A percentile compares a stretch with the other conserved stretches of the same genome.
These are phyloP conservation scores for Sitophilus oryzae DNA, from an alignment of 1,140 invertebrate genomes.

Conservation along the genomic window DNA sequence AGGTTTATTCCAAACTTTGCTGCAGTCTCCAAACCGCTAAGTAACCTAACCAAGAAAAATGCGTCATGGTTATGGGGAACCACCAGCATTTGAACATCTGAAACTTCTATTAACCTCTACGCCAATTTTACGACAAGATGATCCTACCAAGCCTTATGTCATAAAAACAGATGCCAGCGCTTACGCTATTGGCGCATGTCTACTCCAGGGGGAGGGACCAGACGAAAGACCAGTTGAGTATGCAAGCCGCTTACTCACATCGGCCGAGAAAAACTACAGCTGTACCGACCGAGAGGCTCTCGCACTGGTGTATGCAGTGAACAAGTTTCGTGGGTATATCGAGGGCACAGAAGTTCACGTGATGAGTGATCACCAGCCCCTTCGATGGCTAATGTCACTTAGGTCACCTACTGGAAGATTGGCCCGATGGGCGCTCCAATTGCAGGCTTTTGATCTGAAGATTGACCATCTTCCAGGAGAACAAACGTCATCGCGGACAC, in stretches of 20 bases:
- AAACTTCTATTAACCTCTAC: slow-evolving; percentile 15
- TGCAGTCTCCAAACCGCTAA: slow-evolving; percentile 35
- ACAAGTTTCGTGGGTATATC: slow-evolving; percentile 26
- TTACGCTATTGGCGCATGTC: slow-evolving; percentile 14
- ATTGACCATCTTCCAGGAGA: slow-evolving; percentile 24
- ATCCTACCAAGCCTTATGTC: slow-evolving; percentile 4
- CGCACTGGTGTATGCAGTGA: too few species aligned
- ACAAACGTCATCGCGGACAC: slow-evolving; percentile 36
- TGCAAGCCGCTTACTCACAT: too few species aligned
- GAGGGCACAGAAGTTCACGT: slow-evolving; percentile 19
- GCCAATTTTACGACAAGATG: slow-evolving; percentile 9
- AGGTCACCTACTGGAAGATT: slow-evolving; percentile 41
- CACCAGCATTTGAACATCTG: slow-evolving; percentile 28
- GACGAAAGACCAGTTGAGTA: not conserved
- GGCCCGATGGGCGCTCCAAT: slow-evolving; percentile 44
- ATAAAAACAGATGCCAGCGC: slow-evolving; percentile 12
- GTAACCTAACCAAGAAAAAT: slow-evolving; percentile 37
- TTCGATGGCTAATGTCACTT: slow-evolving; percentile 46
- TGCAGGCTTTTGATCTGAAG: slow-evolving; percentile 14
- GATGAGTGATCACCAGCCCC: slow-evolving; percentile 47
- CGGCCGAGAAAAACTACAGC: not conserved
- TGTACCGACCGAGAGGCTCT: too few species aligned
- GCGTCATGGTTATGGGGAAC: slow-evolving; percentile 38
- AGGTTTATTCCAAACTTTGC: slow-evolving; percentile 39
- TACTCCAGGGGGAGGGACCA: slow-evolving; percentile 14